Conservation (phyloP, 2,888 invertebrate species). For the Sarcophaga caerulescens region DNA sequence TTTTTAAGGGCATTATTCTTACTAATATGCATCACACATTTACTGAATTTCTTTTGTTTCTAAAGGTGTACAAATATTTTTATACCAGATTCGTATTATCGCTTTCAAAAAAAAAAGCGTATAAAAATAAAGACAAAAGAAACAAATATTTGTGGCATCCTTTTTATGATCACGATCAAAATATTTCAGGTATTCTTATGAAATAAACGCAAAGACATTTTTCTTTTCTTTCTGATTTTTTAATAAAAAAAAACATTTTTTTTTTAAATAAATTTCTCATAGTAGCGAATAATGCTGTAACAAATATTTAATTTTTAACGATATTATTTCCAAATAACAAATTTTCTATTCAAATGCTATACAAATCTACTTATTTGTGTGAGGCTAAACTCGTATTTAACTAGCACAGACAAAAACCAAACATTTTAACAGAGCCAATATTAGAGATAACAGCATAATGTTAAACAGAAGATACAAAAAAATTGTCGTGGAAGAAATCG, state of each 20-base stretch:
- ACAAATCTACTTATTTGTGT: too few species aligned
- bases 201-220: slow-evolving; percentile 28
- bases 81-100: slow-evolving; percentile 40
- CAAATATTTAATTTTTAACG: neutral
- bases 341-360: too few species aligned
- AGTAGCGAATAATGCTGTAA: slow-evolving; percentile 10
- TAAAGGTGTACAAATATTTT: neutral
- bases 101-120: slow-evolving; percentile 7
- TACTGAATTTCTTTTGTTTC: slow-evolving; percentile 21
- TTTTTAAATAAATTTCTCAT: slow-evolving; percentile 1
- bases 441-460: too few species aligned
- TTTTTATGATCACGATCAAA: slow-evolving; percentile 75
- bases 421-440: too few species aligned
- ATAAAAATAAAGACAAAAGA: slow-evolving; percentile 17
- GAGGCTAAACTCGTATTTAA: too few species aligned
- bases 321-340: too few species aligned
- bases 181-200: slow-evolving; percentile 44
- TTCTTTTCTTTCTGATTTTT: neutral
- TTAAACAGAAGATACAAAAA: too few species aligned
- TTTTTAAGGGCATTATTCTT: neutral
- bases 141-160: slow-evolving; percentile 74
- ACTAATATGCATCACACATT: slow-evolving; percentile 50
- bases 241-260: neutral
- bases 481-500: too few species aligned
- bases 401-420: too few species aligned